Base-by-base conservation (phyloP, 2,113 vertebrate species). In the Rousettus leschenaultii region DNA sequence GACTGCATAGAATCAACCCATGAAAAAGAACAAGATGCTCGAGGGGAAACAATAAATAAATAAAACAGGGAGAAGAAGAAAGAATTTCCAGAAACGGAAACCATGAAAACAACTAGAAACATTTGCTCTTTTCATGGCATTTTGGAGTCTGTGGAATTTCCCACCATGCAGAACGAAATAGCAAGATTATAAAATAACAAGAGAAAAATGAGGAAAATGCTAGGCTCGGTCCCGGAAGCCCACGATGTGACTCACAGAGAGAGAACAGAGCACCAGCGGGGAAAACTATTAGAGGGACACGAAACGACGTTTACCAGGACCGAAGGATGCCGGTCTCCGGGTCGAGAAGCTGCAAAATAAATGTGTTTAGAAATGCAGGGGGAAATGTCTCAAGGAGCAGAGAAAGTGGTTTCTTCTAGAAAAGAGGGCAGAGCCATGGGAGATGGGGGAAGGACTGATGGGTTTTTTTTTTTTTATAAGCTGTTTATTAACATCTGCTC, bases 311-410 rank as follows among this genome's bases (percentile, higher is more conserved):
- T 53, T 22, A 73, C n/a, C 89, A 73, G 53, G 66, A 18, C n/a
- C 11, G 24, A 78, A 51, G 79, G 82, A 24, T 22, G 7, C 75
- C 8, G n/a, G 57, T 8, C 75, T 80, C 86, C 89, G 66, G 71
- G 65, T 3, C 18, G 26, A 92, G 68, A 73, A 66, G 92, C 0
- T 61, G 48, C 33, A 70, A 53, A 66, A 61, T n/a, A 14, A 28
- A 68, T 11, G 30, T 15, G 28, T 35, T 65, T n/a, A 79, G 71
- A 86, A 63, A 91, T 14, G 33, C 14, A 33, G 66, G 40, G 65
- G 63, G 43, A 70, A 57, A 59, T 43, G 82, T 93, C 86, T 94
- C 82, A 91, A 92, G 55, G 78, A 78, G 89, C 68, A 33, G 30
- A 92, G 79, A 14, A 68, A 85, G 57, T 6, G 11, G n/a, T 33